Base-by-base conservation (phyloP, 2,888 invertebrate genomes). In the Lacanobia wlatinum region DNA sequence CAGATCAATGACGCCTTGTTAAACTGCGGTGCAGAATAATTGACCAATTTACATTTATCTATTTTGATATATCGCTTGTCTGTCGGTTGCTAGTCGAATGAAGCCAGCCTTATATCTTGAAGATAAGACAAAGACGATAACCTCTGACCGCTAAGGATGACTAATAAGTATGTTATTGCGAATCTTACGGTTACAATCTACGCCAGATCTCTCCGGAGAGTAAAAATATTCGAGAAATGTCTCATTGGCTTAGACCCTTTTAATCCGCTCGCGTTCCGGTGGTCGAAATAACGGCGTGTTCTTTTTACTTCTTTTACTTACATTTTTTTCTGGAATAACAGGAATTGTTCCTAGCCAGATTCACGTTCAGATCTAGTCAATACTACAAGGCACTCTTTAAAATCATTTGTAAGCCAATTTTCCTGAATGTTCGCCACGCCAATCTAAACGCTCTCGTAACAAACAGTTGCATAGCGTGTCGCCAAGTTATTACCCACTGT, bases 381-480 rank as follows among this genome's bases (percentile, higher is more conserved):
- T 50, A 68, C 43, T 43, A n/a, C 56, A 43, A 48, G 53, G 12
- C 46, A 64, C n/a, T 76, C 53, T 67, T 59, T 28, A 69, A 75
- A 70, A 55, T 60, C 14, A 77, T 74, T 78, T 73, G 62, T 53
- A 77, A 76, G 67, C 0, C 67, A 70, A 74, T 80, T 71, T 77
- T 59, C 60, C 75, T 71, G 43, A 77, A 59, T 67, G 60, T 74
- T 72, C 61, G 68, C 64, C 65, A 82, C 78, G 78, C 71, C 75
- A 82, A 81, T 84, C 78, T 65, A 66, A 77, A 69, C 64, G 53
- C 53, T 77, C 80, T 77, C 78, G 76, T 73, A 82, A 79, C 72
- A 78, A 78, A 72, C 68, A 80, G 71, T 74, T 68, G 82, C 78
- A 82, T 90, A 82, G 89, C 92, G 89, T 92, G 92, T 85, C 87